Percentiles rank a stretch among this genome's conserved stretches.
phyloP scores from a whole-genome alignment of 1,140 invertebrate genomes.

The Araneus ventricosus region DNA sequence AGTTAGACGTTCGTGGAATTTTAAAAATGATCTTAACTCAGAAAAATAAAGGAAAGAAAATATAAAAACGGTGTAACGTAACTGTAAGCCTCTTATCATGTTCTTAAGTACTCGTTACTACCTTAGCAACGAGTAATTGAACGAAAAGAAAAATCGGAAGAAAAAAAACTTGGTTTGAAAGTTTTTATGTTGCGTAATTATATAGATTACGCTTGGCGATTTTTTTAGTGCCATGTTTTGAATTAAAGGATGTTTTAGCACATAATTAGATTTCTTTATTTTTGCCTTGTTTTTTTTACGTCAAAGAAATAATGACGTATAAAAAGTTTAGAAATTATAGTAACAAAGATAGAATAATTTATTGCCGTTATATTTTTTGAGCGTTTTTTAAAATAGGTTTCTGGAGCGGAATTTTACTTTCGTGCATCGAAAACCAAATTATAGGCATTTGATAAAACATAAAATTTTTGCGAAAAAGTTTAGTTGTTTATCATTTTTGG shows the following conservation, averaged over 20 bases:
- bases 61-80: background rate
- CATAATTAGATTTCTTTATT: slow-evolving; percentile 57
- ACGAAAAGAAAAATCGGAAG: slow-evolving; percentile 24
- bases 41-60: slow-evolving; percentile 2
- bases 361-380: slow-evolving; percentile 44
- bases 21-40: slow-evolving; percentile 37
- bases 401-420: background rate
- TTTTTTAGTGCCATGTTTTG: slow-evolving; percentile 48
- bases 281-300: background rate
- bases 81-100: slow-evolving; percentile 23
- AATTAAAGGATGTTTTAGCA: slow-evolving; percentile 61
- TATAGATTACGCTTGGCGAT: slow-evolving; percentile 41
- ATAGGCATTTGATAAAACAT: slow-evolving; percentile 31
- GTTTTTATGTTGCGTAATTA: slow-evolving; percentile 62
- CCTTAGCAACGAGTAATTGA: slow-evolving; percentile 56
- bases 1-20: slow-evolving; percentile 34
- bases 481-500: slow-evolving; percentile 17
- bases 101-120: slow-evolving; percentile 50
- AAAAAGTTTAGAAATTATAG: slow-evolving; percentile 32
- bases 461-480: slow-evolving; percentile 16
- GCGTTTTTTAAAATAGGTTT: background rate
- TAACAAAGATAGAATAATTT: slow-evolving; percentile 30
- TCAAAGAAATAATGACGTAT: slow-evolving; percentile 33
- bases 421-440: slow-evolving; percentile 30
- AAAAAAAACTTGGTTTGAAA: slow-evolving; percentile 7